Percentiles rank a stretch among this genome's conserved stretches.
Conservation (phyloP, 2,113 vertebrate species). For the Aptenodytes patagonicus region DNA sequence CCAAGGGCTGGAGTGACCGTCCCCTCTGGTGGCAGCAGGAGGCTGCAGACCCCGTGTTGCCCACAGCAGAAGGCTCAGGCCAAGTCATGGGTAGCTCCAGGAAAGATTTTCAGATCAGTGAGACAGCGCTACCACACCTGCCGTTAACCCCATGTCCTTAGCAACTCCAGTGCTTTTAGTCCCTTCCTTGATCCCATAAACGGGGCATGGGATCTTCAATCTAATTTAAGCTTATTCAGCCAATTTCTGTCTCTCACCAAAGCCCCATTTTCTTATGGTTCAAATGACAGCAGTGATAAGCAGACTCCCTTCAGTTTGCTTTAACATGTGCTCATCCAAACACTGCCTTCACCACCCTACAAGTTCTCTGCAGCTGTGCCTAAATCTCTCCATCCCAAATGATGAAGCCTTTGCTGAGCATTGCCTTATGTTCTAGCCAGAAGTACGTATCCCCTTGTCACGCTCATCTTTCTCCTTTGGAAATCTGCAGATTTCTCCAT, state of each 20-base stretch:
- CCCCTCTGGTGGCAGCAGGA: neutral
- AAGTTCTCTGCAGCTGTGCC: neutral
- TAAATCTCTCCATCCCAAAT: neutral
- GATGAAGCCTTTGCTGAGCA: neutral
- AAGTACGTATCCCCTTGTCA: neutral
- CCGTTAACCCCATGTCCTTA: neutral
- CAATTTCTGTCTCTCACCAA: neutral
- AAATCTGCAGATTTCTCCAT: neutral
- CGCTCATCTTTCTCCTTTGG: neutral
- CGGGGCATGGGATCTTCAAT: neutral
- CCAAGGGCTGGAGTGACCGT: neutral
- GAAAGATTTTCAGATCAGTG: neutral
- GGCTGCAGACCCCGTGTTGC: neutral
- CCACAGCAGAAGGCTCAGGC: neutral
- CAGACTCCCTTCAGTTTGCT: neutral
- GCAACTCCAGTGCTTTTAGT: neutral
- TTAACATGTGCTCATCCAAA: neutral
- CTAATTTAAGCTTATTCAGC: neutral
- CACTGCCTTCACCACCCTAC: too few species aligned
- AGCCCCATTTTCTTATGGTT: neutral
- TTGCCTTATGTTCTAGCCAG: neutral
- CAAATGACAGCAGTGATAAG: neutral
- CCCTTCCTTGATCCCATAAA: neutral
- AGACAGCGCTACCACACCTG: fast-evolving
- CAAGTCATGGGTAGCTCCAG: neutral